Conservation (phyloP, 2,797 vertebrate genomes). For the Schizopygopsis pylzovi region DNA sequence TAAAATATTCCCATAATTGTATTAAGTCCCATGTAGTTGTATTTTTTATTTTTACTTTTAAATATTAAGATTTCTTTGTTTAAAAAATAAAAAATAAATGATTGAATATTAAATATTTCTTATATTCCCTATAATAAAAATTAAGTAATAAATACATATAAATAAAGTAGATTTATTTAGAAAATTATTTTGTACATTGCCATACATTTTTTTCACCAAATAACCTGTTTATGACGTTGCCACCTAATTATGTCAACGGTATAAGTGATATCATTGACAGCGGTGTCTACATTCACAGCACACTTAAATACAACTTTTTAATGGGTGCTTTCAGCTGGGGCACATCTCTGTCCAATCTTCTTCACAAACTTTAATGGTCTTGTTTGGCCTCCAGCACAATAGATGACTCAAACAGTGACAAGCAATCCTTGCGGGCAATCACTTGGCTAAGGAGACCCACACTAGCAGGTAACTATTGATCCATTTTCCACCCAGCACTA, state of each 20-base stretch:
- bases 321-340: slow-evolving; percentile 10
- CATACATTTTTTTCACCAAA: neutral
- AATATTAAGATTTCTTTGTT: neutral
- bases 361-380: slow-evolving; percentile 43
- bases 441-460: slow-evolving; percentile 37
- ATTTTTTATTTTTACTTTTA: neutral
- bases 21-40: neutral
- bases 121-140: neutral
- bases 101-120: neutral
- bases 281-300: neutral
- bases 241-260: neutral
- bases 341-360: slow-evolving; percentile 22
- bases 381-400: slow-evolving; percentile 46
- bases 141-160: too few relatives aligned
- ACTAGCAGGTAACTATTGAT: slow-evolving; percentile 46
- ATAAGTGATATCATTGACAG: neutral
- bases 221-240: neutral
- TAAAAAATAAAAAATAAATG: neutral
- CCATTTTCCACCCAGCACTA: slow-evolving; percentile 28
- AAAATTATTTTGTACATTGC: neutral
- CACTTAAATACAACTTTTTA: slow-evolving; percentile 37
- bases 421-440: slow-evolving; percentile 46
- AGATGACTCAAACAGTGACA: slow-evolving; percentile 22
- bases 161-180: neutral
- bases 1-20: neutral